A percentile compares a stretch with the other conserved stretches of the same genome.
Conservation (phyloP, 2,888 invertebrate genomes). For the Conus canariensis region DNA sequence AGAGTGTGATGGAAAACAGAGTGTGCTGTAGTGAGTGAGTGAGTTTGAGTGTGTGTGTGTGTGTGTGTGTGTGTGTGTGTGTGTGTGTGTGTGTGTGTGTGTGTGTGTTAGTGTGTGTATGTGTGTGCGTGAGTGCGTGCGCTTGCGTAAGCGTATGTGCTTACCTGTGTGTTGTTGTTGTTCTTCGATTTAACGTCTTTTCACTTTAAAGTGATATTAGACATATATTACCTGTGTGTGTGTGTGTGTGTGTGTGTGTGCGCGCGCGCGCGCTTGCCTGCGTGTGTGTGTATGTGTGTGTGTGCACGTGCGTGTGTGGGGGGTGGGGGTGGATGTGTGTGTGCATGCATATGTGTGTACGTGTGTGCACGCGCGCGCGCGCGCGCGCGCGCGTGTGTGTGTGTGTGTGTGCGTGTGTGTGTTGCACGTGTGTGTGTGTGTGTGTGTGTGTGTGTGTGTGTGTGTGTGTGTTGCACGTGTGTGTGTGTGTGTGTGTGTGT, state of each 20-base stretch:
- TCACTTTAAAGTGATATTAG: no score
- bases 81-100: no score
- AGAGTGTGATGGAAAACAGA: background rate
- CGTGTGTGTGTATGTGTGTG: background rate
- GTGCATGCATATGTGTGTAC: constrained; percentile 6
- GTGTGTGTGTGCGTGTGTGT: constrained; percentile 24
- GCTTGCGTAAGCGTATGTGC: no score
- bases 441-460: constrained; percentile 12
- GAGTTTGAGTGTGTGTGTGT: no score
- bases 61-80: no score
- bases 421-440: background rate
- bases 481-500: constrained; percentile 19
- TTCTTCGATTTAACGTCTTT: no score
- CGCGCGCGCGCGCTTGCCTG: no score
- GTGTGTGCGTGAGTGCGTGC: no score
- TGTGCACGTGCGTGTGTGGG: background rate
- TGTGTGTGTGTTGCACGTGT: background rate
- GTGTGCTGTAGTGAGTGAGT: background rate
- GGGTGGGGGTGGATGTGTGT: background rate
- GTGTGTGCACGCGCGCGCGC: constrained; percentile 23
- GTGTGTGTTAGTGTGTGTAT: no score
- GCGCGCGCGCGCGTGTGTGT: constrained; percentile 10
- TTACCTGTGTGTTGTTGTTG: no score
- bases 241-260: no score
- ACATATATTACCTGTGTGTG: no score